These are phyloP conservation scores for Schizopygopsis malacanthus DNA, from an alignment of 2,797 vertebrate species.

Conservation along the genomic window DNA sequence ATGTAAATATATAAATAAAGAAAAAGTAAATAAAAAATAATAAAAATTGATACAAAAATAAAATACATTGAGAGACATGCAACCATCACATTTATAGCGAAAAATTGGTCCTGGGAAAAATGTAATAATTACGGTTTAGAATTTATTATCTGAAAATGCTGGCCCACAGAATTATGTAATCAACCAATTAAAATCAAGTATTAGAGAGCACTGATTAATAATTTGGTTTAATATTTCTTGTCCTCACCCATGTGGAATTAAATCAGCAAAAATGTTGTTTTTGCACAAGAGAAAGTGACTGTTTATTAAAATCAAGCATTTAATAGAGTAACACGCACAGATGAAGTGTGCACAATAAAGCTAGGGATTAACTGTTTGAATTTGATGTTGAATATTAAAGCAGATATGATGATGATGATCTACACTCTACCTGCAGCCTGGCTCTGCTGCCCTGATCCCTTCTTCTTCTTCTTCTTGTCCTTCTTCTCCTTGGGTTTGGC, in stretches of 20 bases:
- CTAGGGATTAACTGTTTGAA: neutral
- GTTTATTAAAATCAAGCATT: neutral
- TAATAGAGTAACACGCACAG: neutral
- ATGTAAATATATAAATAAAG: neutral
- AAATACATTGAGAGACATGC: neutral
- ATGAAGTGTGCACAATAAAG: neutral
- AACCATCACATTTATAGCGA: neutral
- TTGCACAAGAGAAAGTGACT: neutral
- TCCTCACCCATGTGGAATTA: neutral
- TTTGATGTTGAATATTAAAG: neutral
- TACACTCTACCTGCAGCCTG: slow-evolving; percentile 48
- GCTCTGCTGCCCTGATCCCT: slow-evolving; percentile 78
- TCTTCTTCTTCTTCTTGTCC: slow-evolving; percentile 89
- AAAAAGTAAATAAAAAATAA: no score
- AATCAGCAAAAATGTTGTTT: neutral
- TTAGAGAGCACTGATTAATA: neutral
- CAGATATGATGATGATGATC: neutral
- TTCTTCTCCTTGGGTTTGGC: slow-evolving; percentile 90
- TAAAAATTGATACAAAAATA: no score
- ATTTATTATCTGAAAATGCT: neutral
- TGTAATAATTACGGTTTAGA: neutral
- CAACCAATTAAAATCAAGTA: neutral
- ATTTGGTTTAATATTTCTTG: neutral
- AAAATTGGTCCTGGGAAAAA: neutral
- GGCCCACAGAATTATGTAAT: neutral